phyloP scores from a whole-genome alignment of 2,113 vertebrate genomes.

The Carassius auratus region DNA sequence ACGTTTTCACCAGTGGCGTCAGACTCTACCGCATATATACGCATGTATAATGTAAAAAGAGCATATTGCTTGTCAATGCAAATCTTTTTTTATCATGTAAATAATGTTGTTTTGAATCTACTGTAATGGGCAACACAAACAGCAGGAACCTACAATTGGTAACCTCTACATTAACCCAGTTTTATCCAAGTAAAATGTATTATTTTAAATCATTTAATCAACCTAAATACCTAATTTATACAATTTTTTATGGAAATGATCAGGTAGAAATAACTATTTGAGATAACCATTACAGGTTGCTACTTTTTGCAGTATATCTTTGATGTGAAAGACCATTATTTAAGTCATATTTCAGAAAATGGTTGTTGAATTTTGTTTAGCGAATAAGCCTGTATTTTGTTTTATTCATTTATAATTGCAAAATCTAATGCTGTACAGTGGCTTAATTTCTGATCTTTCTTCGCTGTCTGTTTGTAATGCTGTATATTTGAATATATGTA shows the following conservation, averaged over 20 bases:
- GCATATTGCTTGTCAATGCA: constrained; percentile 5
- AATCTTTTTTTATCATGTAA: constrained; percentile 1
- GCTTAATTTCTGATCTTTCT: background rate
- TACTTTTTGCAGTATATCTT: background rate
- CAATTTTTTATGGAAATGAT: background rate
- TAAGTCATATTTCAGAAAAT: background rate
- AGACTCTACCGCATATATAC: background rate
- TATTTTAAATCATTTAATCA: background rate
- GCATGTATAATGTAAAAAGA: background rate
- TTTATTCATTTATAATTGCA: background rate
- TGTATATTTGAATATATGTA: constrained; percentile 23
- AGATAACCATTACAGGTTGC: background rate
- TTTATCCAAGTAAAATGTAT: background rate
- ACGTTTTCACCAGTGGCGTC: background rate
- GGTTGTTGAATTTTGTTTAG: background rate
- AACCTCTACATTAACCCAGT: background rate
- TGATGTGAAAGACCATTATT: background rate
- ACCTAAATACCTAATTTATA: background rate
- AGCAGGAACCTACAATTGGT: too few relatives aligned
- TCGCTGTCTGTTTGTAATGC: background rate
- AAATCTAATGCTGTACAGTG: background rate
- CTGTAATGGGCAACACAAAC: background rate
- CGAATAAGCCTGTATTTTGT: too few relatives aligned
- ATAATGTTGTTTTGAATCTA: background rate
- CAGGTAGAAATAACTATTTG: background rate